Percentiles rank a stretch among this genome's conserved stretches.
Conservation (phyloP, 2,888 invertebrate species). For the Mechanitis mazaeus region DNA sequence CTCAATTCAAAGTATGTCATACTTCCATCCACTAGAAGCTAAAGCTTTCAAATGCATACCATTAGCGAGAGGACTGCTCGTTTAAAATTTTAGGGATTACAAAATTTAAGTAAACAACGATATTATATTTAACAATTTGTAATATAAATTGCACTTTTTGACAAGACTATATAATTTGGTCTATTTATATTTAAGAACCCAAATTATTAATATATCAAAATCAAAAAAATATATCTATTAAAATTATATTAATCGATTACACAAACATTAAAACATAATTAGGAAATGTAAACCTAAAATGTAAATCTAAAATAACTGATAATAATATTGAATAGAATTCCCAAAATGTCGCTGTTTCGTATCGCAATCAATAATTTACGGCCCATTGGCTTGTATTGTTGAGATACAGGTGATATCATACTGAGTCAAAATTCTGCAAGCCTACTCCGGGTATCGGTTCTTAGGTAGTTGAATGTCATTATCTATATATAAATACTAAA, state of each 20-base stretch:
- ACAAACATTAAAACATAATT: neutral
- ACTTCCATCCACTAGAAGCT: neutral
- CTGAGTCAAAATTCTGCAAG: slow-evolving; percentile 27
- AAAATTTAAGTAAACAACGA: slow-evolving; percentile 8
- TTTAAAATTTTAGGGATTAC: slow-evolving; percentile 17
- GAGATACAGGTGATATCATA: slow-evolving; percentile 25
- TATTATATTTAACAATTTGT: no score
- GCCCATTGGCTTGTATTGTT: slow-evolving; percentile 29
- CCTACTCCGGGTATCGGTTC: slow-evolving; percentile 27
- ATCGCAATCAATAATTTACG: slow-evolving; percentile 29
- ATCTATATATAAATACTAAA: neutral
- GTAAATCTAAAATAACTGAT: slow-evolving; percentile 1
- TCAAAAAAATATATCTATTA: neutral
- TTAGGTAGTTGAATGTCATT: slow-evolving; percentile 18
- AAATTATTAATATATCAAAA: neutral
- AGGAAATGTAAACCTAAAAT: neutral
- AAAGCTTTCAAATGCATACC: slow-evolving; percentile 17
- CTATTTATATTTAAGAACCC: neutral
- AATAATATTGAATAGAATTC: slow-evolving; percentile 23
- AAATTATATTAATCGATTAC: neutral
- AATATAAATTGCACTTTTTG: no score
- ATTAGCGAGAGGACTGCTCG: slow-evolving; percentile 17
- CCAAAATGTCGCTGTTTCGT: slow-evolving; percentile 25
- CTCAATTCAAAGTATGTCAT: slow-evolving; percentile 1
- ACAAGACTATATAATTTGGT: neutral